Evolutionary conservation across 2,888 invertebrate species (phyloP).

Genomic region (Ethmia dodecea): DNA sequence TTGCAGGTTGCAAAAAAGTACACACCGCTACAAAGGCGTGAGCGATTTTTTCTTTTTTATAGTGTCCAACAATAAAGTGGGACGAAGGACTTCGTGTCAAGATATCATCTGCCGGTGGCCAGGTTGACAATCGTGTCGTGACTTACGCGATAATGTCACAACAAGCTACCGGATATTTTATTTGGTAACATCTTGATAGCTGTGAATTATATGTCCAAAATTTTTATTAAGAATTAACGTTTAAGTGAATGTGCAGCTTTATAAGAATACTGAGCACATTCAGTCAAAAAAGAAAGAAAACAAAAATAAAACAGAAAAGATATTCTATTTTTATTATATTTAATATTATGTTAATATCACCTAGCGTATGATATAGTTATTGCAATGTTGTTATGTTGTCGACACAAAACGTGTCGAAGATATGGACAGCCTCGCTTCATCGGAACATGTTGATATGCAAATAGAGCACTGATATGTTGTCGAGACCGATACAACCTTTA

Average conservation of each 20-base stretch:
- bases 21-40: too few species aligned
- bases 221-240: too few species aligned
- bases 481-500: slow-evolving; percentile 32
- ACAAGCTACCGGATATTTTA: slow-evolving; percentile 20
- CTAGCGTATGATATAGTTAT: too few species aligned
- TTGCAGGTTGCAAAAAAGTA: too few species aligned
- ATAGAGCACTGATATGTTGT: slow-evolving; percentile 46
- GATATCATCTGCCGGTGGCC: slow-evolving; percentile 34
- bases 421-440: slow-evolving; percentile 29
- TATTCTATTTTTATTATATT: too few species aligned
- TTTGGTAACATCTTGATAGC: slow-evolving; percentile 12
- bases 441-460: slow-evolving; percentile 52
- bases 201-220: too few species aligned
- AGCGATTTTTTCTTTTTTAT: too few species aligned
- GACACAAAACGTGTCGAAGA: slow-evolving; percentile 18
- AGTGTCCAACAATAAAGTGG: not conserved
- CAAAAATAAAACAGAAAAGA: too few species aligned
- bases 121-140: slow-evolving; percentile 32
- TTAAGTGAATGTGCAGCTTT: too few species aligned
- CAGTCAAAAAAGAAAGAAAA: too few species aligned
- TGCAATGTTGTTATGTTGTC: not conserved
- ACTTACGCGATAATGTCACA: slow-evolving; percentile 21
- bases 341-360: too few species aligned
- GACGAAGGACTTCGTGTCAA: slow-evolving; percentile 29
- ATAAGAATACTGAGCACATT: too few species aligned